These are phyloP conservation scores for Dicrostonyx torquatus DNA, from an alignment of 2,797 vertebrate genomes.

Conservation along the genomic window DNA sequence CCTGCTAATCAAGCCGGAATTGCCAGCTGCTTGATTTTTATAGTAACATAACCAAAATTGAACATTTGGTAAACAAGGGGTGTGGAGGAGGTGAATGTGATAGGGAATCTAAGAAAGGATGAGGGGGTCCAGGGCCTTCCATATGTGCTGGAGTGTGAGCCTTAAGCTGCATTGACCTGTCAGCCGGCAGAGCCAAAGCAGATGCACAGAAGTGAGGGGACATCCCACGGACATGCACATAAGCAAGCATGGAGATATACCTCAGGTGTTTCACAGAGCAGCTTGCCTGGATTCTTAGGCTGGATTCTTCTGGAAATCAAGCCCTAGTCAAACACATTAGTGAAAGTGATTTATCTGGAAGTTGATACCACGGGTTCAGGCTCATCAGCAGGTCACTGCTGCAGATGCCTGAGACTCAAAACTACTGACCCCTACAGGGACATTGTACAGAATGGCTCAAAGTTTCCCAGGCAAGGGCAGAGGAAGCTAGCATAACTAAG, in stretches of 20 bases:
- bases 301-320: neutral
- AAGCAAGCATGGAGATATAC: neutral
- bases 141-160: neutral
- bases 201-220: fast-evolving
- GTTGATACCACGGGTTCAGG: fast-evolving
- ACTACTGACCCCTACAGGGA: fast-evolving
- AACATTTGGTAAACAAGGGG: conserved; percentile 87
- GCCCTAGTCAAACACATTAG: neutral
- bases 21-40: conserved; percentile 90
- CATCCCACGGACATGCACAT: fast-evolving
- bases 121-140: fast-evolving
- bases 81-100: conserved; percentile 73
- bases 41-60: conserved; percentile 88
- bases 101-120: neutral
- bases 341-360: neutral
- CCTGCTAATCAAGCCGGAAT: conserved; percentile 91
- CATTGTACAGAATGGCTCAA: fast-evolving
- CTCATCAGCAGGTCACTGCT: too few species aligned
- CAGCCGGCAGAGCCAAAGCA: too few species aligned
- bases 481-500: fast-evolving
- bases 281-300: neutral
- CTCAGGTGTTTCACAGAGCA: fast-evolving
- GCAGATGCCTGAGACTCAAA: too few species aligned
- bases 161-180: neutral
- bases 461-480: fast-evolving